These are phyloP conservation scores for Gavialis gangeticus DNA, from an alignment of 2,113 vertebrate species.

Conservation along the genomic window DNA sequence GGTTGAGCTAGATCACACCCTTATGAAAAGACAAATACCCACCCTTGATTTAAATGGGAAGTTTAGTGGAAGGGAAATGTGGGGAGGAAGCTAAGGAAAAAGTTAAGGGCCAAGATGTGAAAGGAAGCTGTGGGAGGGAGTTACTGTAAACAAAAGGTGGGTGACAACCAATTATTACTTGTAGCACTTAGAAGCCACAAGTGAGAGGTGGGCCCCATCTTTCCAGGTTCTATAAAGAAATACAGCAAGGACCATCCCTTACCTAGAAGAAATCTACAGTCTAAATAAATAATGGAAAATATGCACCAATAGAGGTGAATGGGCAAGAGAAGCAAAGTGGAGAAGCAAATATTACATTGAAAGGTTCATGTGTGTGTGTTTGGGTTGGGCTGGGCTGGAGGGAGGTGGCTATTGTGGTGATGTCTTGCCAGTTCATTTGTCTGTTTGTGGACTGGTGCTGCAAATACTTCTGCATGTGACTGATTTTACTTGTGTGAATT, in stretches of 20 bases:
- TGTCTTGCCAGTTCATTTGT: background rate
- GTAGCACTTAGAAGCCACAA: background rate
- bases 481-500: background rate
- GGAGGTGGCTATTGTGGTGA: background rate
- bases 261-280: background rate
- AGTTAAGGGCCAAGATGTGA: background rate
- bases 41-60: conserved; percentile 31
- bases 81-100: conserved; percentile 32
- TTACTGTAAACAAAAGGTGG: no score
- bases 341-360: no score
- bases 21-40: background rate
- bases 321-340: background rate
- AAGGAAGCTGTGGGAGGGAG: conserved; percentile 39
- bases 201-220: background rate
- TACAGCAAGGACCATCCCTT: background rate
- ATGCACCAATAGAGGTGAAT: background rate
- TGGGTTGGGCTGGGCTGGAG: background rate
- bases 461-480: background rate
- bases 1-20: background rate
- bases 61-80: background rate
- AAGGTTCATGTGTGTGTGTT: background rate
- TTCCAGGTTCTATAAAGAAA: background rate
- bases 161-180: background rate
- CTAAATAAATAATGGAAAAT: background rate
- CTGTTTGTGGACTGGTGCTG: background rate